Percentiles rank a stretch among this genome's conserved stretches.
Evolutionary conservation across 1,140 invertebrate genomes (phyloP).

Genomic region (Nylanderia fulva): DNA sequence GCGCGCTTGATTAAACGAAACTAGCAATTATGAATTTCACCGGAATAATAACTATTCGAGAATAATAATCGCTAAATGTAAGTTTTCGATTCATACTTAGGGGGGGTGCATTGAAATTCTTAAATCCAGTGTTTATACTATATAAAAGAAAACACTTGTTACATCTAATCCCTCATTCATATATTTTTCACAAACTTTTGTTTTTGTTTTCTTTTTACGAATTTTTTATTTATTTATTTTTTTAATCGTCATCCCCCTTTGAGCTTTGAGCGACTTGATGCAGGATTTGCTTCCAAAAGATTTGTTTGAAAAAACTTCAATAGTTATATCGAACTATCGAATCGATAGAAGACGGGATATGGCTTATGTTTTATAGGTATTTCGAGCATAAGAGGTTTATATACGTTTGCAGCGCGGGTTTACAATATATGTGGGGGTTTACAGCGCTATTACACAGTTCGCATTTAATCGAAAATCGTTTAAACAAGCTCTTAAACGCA

Average conservation of each 20-base stretch:
- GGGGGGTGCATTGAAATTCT: neutral
- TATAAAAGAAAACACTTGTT: neutral
- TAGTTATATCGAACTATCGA: neutral
- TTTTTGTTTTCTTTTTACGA: neutral
- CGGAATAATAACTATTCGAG: neutral
- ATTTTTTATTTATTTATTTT: slow-evolving; percentile 1
- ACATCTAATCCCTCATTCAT: neutral
- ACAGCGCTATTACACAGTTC: neutral
- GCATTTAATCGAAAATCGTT: neutral
- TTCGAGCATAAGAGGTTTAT: neutral
- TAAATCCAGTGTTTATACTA: neutral
- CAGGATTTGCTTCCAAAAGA: neutral
- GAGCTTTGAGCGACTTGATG: neutral
- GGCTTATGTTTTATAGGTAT: neutral
- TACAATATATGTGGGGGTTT: neutral
- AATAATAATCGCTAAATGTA: neutral
- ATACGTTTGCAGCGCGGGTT: neutral
- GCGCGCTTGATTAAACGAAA: neutral
- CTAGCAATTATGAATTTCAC: neutral
- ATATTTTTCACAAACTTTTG: neutral
- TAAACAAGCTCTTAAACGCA: neutral
- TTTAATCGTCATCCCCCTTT: neutral
- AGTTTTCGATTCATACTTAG: neutral
- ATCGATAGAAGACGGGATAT: neutral
- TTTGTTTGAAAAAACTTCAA: neutral